These are phyloP conservation scores for Camarhynchus parvulus DNA, from an alignment of 2,113 vertebrate species.

Conservation along the genomic window DNA sequence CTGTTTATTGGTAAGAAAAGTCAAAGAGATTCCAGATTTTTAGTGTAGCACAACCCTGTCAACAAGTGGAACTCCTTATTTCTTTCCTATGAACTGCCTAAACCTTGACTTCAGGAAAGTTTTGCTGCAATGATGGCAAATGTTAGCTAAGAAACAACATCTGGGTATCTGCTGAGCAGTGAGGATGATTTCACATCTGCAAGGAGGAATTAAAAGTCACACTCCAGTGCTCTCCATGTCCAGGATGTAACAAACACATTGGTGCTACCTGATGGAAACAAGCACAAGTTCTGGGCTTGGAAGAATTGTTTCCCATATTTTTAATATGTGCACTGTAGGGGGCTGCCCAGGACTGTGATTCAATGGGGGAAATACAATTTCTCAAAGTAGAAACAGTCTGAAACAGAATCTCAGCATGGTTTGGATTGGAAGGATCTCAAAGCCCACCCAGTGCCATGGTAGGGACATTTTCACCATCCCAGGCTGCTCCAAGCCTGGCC, in stretches of 20 bases:
- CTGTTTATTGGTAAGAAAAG: neutral
- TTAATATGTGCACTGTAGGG: neutral
- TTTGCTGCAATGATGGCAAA: neutral
- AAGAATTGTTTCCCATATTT: neutral
- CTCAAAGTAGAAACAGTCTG: neutral
- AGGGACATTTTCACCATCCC: neutral
- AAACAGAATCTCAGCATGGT: neutral
- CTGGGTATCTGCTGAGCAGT: neutral
- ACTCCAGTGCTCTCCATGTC: neutral
- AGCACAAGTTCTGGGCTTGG: neutral
- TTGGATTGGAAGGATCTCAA: neutral
- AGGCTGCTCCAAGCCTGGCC: neutral
- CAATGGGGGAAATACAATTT: neutral
- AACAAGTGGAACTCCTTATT: neutral
- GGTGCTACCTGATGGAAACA: neutral
- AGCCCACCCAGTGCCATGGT: fast-evolving
- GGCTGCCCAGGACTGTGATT: neutral
- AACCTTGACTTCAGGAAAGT: neutral
- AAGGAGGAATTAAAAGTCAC: neutral
- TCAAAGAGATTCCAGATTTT: neutral
- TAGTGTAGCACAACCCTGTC: neutral
- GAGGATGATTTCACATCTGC: neutral
- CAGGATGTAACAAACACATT: fast-evolving
- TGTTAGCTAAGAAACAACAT: neutral
- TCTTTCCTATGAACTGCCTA: neutral